Conservation (phyloP, 2,797 vertebrate genomes). For the Amblyopsis hoosieri region DNA sequence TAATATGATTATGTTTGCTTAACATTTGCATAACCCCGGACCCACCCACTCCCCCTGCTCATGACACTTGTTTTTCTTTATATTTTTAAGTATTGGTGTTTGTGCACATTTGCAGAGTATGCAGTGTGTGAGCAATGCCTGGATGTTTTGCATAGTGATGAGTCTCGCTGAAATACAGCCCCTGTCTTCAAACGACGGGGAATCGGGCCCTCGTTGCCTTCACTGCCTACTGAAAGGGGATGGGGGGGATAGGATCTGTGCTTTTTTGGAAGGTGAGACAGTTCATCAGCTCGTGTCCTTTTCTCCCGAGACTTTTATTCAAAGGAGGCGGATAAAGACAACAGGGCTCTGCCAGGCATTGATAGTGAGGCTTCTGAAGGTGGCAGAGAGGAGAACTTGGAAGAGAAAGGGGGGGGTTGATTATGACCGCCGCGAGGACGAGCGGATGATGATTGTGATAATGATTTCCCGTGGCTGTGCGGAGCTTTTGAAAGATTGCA, state of each 20-base stretch:
- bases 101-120: slow-evolving; percentile 62
- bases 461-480: slow-evolving; percentile 37
- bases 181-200: slow-evolving; percentile 62
- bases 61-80: slow-evolving; percentile 34
- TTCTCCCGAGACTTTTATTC: slow-evolving; percentile 47
- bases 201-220: slow-evolving; percentile 64
- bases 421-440: slow-evolving; percentile 38
- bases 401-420: slow-evolving; percentile 26
- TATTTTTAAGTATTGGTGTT: slow-evolving; percentile 54
- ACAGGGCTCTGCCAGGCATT: slow-evolving; percentile 19
- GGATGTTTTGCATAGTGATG: slow-evolving; percentile 80
- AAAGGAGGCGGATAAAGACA: slow-evolving; percentile 60
- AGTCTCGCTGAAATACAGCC: slow-evolving; percentile 67
- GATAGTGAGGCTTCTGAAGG: slow-evolving; percentile 48
- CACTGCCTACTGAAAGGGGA: slow-evolving; percentile 58
- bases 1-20: slow-evolving; percentile 61
- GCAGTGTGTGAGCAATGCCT: slow-evolving; percentile 64
- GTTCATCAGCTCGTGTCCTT: slow-evolving; percentile 28
- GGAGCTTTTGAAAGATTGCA: slow-evolving; percentile 38
- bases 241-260: slow-evolving; percentile 44
- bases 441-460: slow-evolving; percentile 50
- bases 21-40: slow-evolving; percentile 52
- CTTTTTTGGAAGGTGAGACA: slow-evolving; percentile 58
- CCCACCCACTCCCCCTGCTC: slow-evolving; percentile 29
- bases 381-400: slow-evolving; percentile 28